Evolutionary conservation across 2,797 vertebrate genomes (phyloP).

Genomic region (Sebastolobus altivelis): DNA sequence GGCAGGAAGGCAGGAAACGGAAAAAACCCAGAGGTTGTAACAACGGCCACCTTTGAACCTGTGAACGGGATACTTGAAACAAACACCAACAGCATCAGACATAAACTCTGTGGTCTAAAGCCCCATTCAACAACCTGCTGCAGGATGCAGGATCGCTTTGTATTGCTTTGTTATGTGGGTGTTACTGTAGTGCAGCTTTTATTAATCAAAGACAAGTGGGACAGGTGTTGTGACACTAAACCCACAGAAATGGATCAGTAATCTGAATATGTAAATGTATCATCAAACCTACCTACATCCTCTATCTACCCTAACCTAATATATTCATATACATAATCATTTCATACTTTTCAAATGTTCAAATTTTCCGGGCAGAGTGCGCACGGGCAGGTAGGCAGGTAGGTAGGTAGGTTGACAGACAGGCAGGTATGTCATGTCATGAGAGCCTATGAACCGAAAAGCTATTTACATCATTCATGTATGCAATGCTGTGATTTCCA

Average conservation of each 20-base stretch:
- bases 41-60: conserved; percentile 34
- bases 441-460: neutral
- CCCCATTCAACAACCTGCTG: neutral
- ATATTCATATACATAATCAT: neutral
- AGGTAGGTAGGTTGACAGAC: too few species aligned
- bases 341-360: neutral
- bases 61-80: conserved; percentile 11
- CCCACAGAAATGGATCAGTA: neutral
- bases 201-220: conserved; percentile 8
- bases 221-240: neutral
- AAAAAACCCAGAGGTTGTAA: conserved; percentile 35
- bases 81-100: conserved; percentile 27
- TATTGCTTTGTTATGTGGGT: neutral
- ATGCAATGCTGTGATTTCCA: neutral
- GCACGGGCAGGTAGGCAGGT: too few species aligned
- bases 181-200: neutral
- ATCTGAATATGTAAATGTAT: neutral
- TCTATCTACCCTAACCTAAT: neutral
- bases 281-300: neutral
- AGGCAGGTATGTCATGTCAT: neutral
- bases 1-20: conserved; percentile 51
- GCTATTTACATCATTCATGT: neutral
- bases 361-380: too few species aligned
- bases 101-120: conserved; percentile 1
- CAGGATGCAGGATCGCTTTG: neutral